Base-by-base conservation (phyloP, 2,113 vertebrate genomes). In the Oncorhynchus mykiss region DNA sequence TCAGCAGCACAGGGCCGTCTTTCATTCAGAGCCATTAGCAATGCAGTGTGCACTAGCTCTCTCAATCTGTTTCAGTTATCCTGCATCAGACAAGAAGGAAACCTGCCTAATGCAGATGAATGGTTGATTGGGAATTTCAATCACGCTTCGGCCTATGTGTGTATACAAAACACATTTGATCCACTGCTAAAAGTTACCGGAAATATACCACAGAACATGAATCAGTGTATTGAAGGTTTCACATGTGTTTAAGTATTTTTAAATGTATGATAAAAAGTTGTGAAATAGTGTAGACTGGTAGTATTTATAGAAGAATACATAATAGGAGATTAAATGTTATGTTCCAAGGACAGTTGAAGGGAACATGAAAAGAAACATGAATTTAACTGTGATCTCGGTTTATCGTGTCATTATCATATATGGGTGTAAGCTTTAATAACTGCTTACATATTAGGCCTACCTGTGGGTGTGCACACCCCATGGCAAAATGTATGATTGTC, bases 51-150 rank as follows among this genome's bases (percentile, higher is more conserved):
- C 90, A 87, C 71, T 88, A 88, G 90, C 91, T 91, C 90, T 91
- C 91, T 91, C 90, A 90, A 92, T 92, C 91, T 91, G 91, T 92
- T 91, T 91, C 86, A 92, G 90, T 92, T 92, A 91, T 87, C 87
- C 90, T 85, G 87, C 86, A 87, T 86, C 83, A 91, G 89, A 91
- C 91, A 89, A 90, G 88, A 83, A 83, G 89, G 87, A 91, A 91
- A 91, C 89, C 87, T 87, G 90, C 89, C 88, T 88, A 91, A 92
- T 90, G 87, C 89, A 90, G 91, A 92, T 88, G 90, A 90, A 92
- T 92, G 87, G 84, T 86, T 88, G 88, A 88, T 87, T 89, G 80
- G 81, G 88, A 90, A 91, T 90, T 90, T 90, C 88, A 92, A 91
- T 92, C 90, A 89, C 70, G 81, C 78, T 11, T 45, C 11, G 39